Evolutionary conservation across 2,113 vertebrate genomes (phyloP), one percentile per base, ranked within the genome.

Genomic region (Peucedramus taeniatus): DNA sequence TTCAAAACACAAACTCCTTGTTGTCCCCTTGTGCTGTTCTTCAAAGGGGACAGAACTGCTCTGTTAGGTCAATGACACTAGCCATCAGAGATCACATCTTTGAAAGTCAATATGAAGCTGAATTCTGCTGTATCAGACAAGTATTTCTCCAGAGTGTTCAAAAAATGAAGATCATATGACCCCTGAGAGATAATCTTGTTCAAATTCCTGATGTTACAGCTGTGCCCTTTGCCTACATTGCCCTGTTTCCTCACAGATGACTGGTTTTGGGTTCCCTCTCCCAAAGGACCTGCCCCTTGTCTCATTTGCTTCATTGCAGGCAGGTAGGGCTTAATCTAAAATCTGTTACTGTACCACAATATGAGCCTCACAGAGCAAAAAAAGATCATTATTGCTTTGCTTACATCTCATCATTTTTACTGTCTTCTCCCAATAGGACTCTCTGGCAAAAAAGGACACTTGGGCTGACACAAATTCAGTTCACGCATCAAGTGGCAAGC

Each of bases 391-490:
- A 57, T 9, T 8, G 21, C 78, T 69, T 87, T 68, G 42, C 11
- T 54, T 57, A 84, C 68, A 33, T 42, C 18, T 86, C 72, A 84
- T 45, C 37, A 57, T 91, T 95, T 97, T 96, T 95, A 72, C 23
- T 19, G 75, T 80, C 81, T 65, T 40, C 45, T 90, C 66, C 72
- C 91, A 47, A 6, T n/a, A 79, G 71, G 60, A 90, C 68, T 30
- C 30, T 50, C 31, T 45, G 31, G 45, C 79, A 86, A 90, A 96
- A 96, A 94, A 94, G 75, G 78, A 86, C 72, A 68, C 93, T 92
- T 83, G 66, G 82, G 18, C 39, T 64, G 30, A 21, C 45, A 82
- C 17, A 69, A 74, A 70, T 23, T 78, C 31, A 74, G 10, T 31
- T 3, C 17, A 13, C 16, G 21, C 10, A 4, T 56, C 24, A 56